A percentile compares a stretch with the other conserved stretches of the same genome.
phyloP scores from a whole-genome alignment of 2,888 invertebrate species.

The Globia sparganii region DNA sequence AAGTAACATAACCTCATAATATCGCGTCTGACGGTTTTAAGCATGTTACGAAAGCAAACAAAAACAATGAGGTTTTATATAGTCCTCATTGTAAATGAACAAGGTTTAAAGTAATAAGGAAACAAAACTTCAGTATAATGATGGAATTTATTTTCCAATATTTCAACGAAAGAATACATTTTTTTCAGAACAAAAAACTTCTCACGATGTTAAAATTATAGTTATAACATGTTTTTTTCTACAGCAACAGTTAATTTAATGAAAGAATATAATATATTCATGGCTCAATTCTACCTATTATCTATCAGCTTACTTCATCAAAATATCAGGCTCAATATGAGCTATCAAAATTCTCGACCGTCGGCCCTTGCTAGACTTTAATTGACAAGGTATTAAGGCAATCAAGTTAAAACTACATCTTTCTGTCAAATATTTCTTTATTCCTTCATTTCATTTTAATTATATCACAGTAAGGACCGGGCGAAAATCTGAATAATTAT shows the following conservation, averaged over 20 bases:
- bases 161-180: constrained; percentile 86
- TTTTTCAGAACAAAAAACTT: constrained; percentile 78
- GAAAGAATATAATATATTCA: constrained; percentile 80
- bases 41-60: constrained; percentile 16
- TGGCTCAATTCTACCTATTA: constrained; percentile 87
- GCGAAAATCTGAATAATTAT: constrained; percentile 89
- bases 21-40: neutral
- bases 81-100: neutral
- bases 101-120: constrained; percentile 71
- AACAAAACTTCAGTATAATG: constrained; percentile 79
- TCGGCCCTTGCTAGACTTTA: constrained; percentile 82
- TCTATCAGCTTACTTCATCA: constrained; percentile 83
- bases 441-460: constrained; percentile 76
- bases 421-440: constrained; percentile 77
- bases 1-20: constrained; percentile 54
- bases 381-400: constrained; percentile 83
- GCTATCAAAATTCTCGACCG: constrained; percentile 87
- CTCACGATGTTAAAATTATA: constrained; percentile 82
- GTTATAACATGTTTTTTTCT: constrained; percentile 80
- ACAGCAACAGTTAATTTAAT: constrained; percentile 81
- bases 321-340: constrained; percentile 90
- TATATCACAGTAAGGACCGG: constrained; percentile 89
- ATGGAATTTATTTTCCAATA: constrained; percentile 88
- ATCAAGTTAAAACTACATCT: constrained; percentile 78
- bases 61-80: constrained; percentile 12